Percentiles rank a stretch among this genome's conserved stretches.
Conservation (phyloP, 2,888 invertebrate genomes). For the Molorchus minor region DNA sequence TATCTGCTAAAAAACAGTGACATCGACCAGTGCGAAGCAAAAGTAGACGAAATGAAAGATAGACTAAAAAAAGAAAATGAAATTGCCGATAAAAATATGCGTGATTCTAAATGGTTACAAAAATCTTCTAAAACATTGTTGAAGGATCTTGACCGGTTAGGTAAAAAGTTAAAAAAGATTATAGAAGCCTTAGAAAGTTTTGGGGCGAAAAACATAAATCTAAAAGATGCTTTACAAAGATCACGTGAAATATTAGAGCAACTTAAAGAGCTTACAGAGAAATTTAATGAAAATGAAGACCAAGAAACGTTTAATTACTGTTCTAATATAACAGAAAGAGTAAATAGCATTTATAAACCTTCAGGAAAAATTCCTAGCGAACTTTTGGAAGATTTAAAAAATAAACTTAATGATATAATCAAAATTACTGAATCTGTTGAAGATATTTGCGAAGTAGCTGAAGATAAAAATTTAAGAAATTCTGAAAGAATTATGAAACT, state of each 20-base stretch:
- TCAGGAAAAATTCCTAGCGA: constrained; percentile 36
- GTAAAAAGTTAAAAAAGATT: constrained; percentile 45
- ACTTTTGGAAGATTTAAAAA: constrained; percentile 46
- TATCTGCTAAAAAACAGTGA: constrained; percentile 56
- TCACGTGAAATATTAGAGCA: constrained; percentile 64
- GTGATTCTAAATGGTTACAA: constrained; percentile 58
- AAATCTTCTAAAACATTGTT: constrained; percentile 58
- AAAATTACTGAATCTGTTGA: constrained; percentile 43
- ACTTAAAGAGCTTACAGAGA: constrained; percentile 56
- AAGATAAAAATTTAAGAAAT: constrained; percentile 46
- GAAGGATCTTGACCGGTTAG: constrained; percentile 55
- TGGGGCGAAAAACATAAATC: constrained; percentile 63
- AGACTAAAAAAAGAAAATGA: constrained; percentile 36
- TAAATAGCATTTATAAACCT: constrained; percentile 53
- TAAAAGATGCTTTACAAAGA: constrained; percentile 65
- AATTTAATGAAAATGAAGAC: constrained; percentile 42
- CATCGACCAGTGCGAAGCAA: constrained; percentile 55
- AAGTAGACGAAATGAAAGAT: constrained; percentile 40
- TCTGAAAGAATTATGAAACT: constrained; percentile 38
- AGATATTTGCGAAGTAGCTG: constrained; percentile 36
- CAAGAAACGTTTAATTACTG: constrained; percentile 57
- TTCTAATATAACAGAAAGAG: constrained; percentile 54
- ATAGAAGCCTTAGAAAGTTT: constrained; percentile 48
- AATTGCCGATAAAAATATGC: constrained; percentile 28
- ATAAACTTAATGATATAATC: constrained; percentile 43